These are phyloP conservation scores for Philhelius pedissequus DNA, from an alignment of 2,888 invertebrate species.

Conservation along the genomic window DNA sequence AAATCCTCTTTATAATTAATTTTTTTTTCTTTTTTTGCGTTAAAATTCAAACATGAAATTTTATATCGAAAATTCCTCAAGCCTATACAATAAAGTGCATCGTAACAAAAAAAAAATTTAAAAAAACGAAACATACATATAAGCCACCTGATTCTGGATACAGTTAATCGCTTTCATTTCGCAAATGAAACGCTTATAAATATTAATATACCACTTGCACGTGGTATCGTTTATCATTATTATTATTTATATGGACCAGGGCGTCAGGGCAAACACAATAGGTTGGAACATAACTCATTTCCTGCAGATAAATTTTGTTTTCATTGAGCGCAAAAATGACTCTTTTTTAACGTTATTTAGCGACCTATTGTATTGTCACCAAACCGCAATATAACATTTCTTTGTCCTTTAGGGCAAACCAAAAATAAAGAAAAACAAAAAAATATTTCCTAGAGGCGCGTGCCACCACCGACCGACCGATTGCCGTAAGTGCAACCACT, in stretches of 20 bases:
- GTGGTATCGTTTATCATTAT: slow-evolving; percentile 43
- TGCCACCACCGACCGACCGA: slow-evolving; percentile 41
- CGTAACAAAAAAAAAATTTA: not conserved
- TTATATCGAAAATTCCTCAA: not conserved
- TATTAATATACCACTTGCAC: slow-evolving; percentile 52
- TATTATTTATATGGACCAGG: slow-evolving; percentile 13
- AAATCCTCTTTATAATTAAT: not conserved
- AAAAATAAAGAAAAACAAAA: not conserved
- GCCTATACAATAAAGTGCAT: not conserved
- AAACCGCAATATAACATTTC: slow-evolving; percentile 51
- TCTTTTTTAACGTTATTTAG: slow-evolving; percentile 38
- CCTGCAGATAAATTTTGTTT: slow-evolving; percentile 12
- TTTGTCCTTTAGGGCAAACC: slow-evolving; percentile 8
- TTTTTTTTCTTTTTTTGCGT: not conserved
- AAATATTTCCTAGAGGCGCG: slow-evolving; percentile 35
- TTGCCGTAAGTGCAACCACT: slow-evolving; percentile 59
- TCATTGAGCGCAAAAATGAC: not conserved
- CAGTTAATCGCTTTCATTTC: slow-evolving; percentile 1
- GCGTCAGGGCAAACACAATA: slow-evolving; percentile 4
- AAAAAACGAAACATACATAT: slow-evolving; percentile 1
- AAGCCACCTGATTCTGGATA: slow-evolving; percentile 51
- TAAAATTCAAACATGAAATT: not conserved
- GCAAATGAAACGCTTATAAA: slow-evolving; percentile 55
- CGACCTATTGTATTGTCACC: slow-evolving; percentile 17
- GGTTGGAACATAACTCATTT: not conserved